Base-by-base conservation (phyloP, 2,888 invertebrate genomes). In the Drosophila cognata region DNA sequence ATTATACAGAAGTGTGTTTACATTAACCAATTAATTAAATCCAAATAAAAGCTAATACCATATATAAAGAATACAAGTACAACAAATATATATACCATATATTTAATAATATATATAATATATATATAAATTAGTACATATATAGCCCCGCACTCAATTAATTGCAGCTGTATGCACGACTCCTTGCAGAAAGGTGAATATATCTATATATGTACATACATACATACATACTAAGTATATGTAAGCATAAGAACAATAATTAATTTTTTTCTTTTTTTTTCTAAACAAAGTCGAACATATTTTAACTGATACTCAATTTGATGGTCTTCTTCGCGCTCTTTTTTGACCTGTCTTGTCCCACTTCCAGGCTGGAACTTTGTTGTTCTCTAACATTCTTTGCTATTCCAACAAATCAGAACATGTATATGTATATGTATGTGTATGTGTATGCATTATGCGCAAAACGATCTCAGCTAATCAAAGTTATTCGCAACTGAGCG, bases 161-260 rank as follows among this genome's bases (percentile, higher is more conserved):
- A 84, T 85, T 82, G 89, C 79, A 86, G 87, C 90, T 88, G 87
- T 86, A 87, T 87, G 87, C 90, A 87, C 87, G 90, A 81, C 88
- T 90, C 90, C 84, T 90, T 87, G 79, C 90, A 90, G 55, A 88
- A 83, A 87, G 87, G 87, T 87, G 87, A 87, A 87, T 87, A 87
- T 87, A 78, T 74, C 59, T 71, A 68, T 58, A 71, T 80, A 80
- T 71, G 66, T 58, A 71, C 77, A 80, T 63, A 77, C 65, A 73
- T 74, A 79, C 43, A 59, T 72, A 64, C 71, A 59, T 53, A 56
- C 59, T 69, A 71, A 59, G 62, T 74, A 63, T 74, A 72, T 58
- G 52, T 75, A 61, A 58, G 65, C 64, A 58, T 79, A 79, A 79
- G 63, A 41, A 64, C 31, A 62, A 63, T 56, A 38, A 28, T 56